Conservation (phyloP, 2,797 vertebrate genomes). For the Gymnothorax reevesii region DNA sequence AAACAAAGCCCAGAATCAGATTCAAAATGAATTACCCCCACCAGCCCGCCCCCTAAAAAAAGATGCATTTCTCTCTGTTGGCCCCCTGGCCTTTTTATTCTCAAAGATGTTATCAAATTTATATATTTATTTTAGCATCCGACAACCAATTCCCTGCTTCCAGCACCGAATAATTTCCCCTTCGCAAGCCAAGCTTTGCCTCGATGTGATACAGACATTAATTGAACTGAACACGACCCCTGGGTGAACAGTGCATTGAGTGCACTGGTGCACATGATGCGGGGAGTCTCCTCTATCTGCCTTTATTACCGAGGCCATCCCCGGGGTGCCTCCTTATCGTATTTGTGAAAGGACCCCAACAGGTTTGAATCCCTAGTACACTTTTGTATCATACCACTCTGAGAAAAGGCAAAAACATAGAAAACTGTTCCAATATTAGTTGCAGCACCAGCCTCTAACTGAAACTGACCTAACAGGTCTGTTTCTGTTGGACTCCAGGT, state of each 20-base stretch:
- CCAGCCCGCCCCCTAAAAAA: background rate
- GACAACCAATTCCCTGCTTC: slow-evolving; percentile 41
- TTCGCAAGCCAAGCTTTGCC: background rate
- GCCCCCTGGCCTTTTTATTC: slow-evolving; percentile 29
- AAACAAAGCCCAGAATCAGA: slow-evolving; percentile 22
- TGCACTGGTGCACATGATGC: slow-evolving; percentile 23
- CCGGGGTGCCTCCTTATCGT: slow-evolving; percentile 27
- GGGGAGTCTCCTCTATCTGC: slow-evolving; percentile 14
- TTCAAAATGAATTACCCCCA: slow-evolving; percentile 30
- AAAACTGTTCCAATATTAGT: slow-evolving; percentile 28
- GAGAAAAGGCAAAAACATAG: slow-evolving; percentile 16
- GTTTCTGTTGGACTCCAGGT: slow-evolving; percentile 19
- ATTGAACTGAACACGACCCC: slow-evolving; percentile 36
- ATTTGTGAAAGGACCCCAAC: slow-evolving; percentile 30
- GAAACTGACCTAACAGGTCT: slow-evolving; percentile 34
- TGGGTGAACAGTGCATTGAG: slow-evolving; percentile 10
- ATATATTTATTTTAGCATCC: slow-evolving; percentile 36
- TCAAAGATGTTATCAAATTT: slow-evolving; percentile 18
- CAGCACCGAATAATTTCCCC: background rate
- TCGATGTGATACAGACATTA: slow-evolving; percentile 32
- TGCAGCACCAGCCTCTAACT: slow-evolving; percentile 37
- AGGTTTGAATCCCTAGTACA: slow-evolving; percentile 22
- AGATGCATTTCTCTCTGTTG: slow-evolving; percentile 27
- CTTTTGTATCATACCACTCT: slow-evolving; percentile 10
- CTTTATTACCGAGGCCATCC: slow-evolving; percentile 37